Conservation (phyloP, 1,140 invertebrate species). For the Drosophila neocordata region DNA sequence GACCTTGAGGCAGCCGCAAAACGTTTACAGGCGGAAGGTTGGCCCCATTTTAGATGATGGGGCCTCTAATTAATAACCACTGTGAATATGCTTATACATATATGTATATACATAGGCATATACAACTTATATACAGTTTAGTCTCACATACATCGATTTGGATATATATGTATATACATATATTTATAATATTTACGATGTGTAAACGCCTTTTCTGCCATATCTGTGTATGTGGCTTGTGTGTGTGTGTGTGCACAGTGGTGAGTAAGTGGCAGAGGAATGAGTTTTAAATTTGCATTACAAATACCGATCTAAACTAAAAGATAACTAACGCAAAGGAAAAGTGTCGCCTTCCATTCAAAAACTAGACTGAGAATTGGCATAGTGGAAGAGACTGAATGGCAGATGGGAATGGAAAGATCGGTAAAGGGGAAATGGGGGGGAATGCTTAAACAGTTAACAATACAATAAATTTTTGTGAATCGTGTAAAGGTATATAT, state of each 20-base stretch:
- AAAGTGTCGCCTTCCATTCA: slow-evolving; percentile 37
- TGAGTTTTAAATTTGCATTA: slow-evolving; percentile 62
- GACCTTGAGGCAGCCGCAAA: slow-evolving; percentile 25
- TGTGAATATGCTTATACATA: background rate
- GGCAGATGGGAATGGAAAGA: background rate
- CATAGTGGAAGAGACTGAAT: background rate
- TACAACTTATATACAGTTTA: slow-evolving; percentile 11
- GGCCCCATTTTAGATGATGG: slow-evolving; percentile 36
- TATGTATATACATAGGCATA: slow-evolving; percentile 2
- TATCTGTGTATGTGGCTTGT: slow-evolving; percentile 15
- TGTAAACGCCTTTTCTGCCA: background rate
- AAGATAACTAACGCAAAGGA: slow-evolving; percentile 12
- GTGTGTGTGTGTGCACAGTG: too few relatives aligned
- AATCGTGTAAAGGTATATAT: slow-evolving; percentile 23
- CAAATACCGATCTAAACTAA: slow-evolving; percentile 70
- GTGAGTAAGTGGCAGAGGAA: slow-evolving; percentile 34
- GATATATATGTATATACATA: slow-evolving; percentile 1
- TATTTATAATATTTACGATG: background rate
- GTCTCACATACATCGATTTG: slow-evolving; percentile 46
- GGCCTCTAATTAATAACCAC: slow-evolving; percentile 17
- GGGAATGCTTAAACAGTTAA: slow-evolving; percentile 44
- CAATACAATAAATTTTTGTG: slow-evolving; percentile 40
- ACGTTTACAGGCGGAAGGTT: slow-evolving; percentile 28
- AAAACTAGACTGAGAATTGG: background rate
- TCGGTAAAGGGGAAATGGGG: background rate